phyloP scores from a whole-genome alignment of 35 echinoderm and acorn worm genomes.

The Strongylocentrotus purpuratus region DNA sequence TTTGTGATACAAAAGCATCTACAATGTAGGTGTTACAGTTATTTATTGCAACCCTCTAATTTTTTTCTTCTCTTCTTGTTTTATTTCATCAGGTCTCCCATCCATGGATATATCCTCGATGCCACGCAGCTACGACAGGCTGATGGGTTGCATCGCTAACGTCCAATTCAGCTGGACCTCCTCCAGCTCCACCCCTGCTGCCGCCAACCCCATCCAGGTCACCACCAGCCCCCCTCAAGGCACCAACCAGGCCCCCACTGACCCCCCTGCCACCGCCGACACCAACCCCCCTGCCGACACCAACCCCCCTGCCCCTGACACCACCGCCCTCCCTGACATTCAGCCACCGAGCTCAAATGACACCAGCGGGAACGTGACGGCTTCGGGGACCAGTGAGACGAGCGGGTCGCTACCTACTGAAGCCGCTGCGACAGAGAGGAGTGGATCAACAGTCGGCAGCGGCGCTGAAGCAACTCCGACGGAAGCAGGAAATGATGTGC shows the following conservation, averaged over 20 bases:
- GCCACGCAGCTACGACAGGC: not conserved
- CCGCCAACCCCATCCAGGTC: not conserved
- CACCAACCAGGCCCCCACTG: not conserved
- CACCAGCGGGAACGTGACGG: not conserved
- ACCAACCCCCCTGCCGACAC: not conserved
- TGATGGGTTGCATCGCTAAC: slow-evolving; percentile 18
- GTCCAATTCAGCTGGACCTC: slow-evolving; percentile 29
- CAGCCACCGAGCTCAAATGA: not conserved
- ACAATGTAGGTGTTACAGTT: too few species aligned
- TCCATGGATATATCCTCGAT: not conserved
- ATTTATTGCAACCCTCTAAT: not conserved
- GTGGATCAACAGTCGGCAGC: not conserved
- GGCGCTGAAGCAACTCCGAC: not conserved
- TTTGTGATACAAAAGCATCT: too few species aligned
- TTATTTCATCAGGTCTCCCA: not conserved
- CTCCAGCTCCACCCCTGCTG: not conserved
- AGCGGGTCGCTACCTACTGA: not conserved
- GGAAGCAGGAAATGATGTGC: not conserved
- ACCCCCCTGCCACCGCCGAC: not conserved
- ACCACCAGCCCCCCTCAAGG: not conserved
- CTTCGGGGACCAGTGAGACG: not conserved
- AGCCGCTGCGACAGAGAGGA: not conserved
- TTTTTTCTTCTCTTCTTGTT: not conserved
- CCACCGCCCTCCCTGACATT: not conserved
- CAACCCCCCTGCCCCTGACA: not conserved